phyloP scores from a whole-genome alignment of 92 coral and sea anemone genomes.

The Zoanthus sociatus region DNA sequence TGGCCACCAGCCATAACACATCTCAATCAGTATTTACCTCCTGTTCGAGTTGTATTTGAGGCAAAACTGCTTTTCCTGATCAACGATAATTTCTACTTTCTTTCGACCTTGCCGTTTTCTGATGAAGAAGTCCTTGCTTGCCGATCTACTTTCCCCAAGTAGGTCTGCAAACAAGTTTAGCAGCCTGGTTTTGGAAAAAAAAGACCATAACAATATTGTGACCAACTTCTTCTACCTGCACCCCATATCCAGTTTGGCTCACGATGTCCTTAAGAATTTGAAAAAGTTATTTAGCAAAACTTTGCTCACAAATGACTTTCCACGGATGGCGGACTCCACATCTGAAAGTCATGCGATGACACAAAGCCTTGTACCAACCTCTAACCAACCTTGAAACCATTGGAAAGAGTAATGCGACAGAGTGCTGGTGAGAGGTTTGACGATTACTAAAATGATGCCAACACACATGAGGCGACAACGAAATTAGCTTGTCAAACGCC shows the following conservation, averaged over 20 bases:
- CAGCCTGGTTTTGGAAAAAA: not conserved
- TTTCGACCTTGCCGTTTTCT: conserved; percentile 24
- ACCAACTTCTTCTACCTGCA: conserved; percentile 14
- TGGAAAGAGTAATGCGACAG: not conserved
- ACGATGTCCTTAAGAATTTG: not conserved
- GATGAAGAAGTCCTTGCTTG: conserved; percentile 20
- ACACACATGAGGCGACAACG: conserved; percentile 21
- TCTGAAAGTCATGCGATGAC: conserved; percentile 5
- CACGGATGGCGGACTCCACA: not conserved
- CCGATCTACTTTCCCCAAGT: conserved; percentile 6
- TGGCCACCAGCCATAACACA: conserved; percentile 48
- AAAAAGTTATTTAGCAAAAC: not conserved
- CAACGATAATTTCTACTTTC: conserved; percentile 40
- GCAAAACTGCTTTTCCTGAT: conserved; percentile 48
- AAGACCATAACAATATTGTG: conserved; percentile 7
- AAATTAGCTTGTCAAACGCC: conserved; percentile 45
- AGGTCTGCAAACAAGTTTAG: conserved; percentile 5
- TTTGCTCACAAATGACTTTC: not conserved
- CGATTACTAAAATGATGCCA: not conserved
- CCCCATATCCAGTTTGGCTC: not conserved
- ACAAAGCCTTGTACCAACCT: conserved; percentile 12
- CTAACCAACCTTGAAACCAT: conserved; percentile 8
- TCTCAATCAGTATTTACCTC: conserved; percentile 29
- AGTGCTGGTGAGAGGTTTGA: not conserved
- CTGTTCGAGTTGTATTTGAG: conserved; percentile 25